These are phyloP conservation scores for Poecilobothrus nobilitatus DNA, from an alignment of 2,888 invertebrate genomes.

Conservation along the genomic window DNA sequence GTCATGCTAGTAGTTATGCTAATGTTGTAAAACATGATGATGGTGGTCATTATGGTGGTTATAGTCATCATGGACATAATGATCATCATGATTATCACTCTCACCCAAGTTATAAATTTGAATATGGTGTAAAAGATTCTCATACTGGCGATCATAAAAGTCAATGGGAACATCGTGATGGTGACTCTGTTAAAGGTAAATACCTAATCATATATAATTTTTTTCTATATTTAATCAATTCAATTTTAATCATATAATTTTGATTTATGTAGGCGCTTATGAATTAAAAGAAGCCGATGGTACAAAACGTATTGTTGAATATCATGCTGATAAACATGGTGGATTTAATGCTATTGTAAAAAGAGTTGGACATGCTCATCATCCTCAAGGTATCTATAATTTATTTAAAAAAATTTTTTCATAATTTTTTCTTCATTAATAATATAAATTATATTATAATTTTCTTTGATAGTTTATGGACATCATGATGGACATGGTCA, in stretches of 20 bases:
- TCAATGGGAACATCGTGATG: constrained; percentile 47
- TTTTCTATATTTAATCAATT: constrained; percentile 2
- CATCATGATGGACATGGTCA: constrained; percentile 18
- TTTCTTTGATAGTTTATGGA: neutral
- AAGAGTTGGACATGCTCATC: constrained; percentile 42
- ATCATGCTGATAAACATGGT: constrained; percentile 45
- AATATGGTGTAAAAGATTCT: constrained; percentile 46
- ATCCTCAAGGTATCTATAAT: constrained; percentile 27
- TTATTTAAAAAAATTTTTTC: neutral
- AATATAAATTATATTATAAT: neutral
- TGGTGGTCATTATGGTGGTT: constrained; percentile 19
- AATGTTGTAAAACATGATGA: constrained; percentile 15
- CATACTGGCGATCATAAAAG: constrained; percentile 47
- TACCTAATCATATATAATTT: neutral
- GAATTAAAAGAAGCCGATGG: constrained; percentile 46
- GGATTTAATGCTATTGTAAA: constrained; percentile 48
- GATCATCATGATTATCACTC: constrained; percentile 41
- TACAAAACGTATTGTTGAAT: constrained; percentile 46
- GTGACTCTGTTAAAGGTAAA: constrained; percentile 46
- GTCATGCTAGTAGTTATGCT: constrained; percentile 17
- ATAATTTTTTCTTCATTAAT: neutral
- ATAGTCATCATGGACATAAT: constrained; percentile 28
- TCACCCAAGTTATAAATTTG: constrained; percentile 45
- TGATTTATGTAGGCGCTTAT: constrained; percentile 36
- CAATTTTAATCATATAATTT: neutral